Percentiles rank a stretch among this genome's conserved stretches.
These are phyloP conservation scores for Sesia apiformis DNA, from an alignment of 2,888 invertebrate species.

Conservation along the genomic window DNA sequence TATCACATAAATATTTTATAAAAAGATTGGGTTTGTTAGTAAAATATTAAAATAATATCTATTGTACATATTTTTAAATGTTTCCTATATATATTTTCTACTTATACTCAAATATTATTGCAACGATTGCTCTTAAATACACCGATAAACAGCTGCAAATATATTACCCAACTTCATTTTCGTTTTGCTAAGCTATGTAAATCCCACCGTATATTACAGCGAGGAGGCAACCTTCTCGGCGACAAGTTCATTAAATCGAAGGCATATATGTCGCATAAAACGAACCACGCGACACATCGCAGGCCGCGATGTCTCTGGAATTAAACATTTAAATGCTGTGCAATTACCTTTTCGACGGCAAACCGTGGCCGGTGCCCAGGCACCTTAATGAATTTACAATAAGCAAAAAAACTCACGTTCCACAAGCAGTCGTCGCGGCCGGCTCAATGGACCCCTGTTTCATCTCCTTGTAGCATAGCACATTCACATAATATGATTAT, in stretches of 20 bases:
- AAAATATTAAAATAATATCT: too few relatives aligned
- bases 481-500: too few relatives aligned
- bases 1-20: too few relatives aligned
- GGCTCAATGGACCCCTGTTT: background rate
- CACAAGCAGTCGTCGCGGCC: background rate
- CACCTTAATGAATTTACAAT: constrained; percentile 47
- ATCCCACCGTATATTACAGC: background rate
- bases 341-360: constrained; percentile 51
- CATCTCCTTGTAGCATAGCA: too few relatives aligned
- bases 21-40: too few relatives aligned
- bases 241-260: constrained; percentile 46
- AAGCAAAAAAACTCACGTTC: background rate
- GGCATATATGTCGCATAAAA: constrained; percentile 37
- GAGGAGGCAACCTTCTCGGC: constrained; percentile 6
- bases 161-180: too few relatives aligned
- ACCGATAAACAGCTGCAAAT: too few relatives aligned
- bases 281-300: constrained; percentile 35
- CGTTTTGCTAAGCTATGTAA: too few relatives aligned
- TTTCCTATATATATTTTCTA: too few relatives aligned
- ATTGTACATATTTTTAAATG: too few relatives aligned
- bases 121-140: too few relatives aligned
- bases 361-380: constrained; percentile 40
- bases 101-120: too few relatives aligned
- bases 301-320: constrained; percentile 30
- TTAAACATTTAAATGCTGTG: constrained; percentile 49